Evolutionary conservation across 2,888 invertebrate species (phyloP).

Genomic region (Nemoura dubitans): DNA sequence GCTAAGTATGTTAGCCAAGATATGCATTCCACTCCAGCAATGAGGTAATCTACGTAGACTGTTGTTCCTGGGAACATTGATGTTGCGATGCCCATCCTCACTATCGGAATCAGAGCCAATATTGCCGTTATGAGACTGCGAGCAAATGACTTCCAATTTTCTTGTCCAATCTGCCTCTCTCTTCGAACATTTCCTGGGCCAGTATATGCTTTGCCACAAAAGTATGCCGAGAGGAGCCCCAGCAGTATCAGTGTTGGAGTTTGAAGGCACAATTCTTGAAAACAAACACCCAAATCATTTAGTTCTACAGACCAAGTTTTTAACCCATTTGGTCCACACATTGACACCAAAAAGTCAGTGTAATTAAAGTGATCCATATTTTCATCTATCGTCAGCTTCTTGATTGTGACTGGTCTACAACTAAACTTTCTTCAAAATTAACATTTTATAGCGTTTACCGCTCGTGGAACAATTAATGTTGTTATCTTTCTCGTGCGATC

Average conservation of each 20-base stretch:
- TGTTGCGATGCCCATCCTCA: conserved; percentile 64
- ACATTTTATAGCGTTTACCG: no score
- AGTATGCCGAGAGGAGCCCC: conserved; percentile 82
- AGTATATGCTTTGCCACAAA: conserved; percentile 71
- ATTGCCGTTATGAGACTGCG: conserved; percentile 71
- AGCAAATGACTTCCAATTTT: conserved; percentile 58
- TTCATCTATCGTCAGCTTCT: not conserved
- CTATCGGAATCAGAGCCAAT: conserved; percentile 73
- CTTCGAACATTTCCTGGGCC: conserved; percentile 61
- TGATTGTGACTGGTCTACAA: not conserved
- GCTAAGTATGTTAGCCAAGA: conserved; percentile 86
- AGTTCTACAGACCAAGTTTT: conserved; percentile 73
- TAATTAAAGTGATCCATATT: not conserved
- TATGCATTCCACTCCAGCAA: conserved; percentile 74
- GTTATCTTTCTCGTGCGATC: no score
- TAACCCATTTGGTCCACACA: conserved; percentile 79
- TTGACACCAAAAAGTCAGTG: conserved; percentile 51
- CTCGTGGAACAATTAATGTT: no score
- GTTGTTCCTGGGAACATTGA: conserved; percentile 55
- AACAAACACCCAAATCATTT: conserved; percentile 84
- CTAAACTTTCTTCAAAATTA: no score
- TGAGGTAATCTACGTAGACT: conserved; percentile 73
- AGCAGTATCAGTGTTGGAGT: conserved; percentile 78
- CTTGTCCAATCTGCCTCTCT: no score
- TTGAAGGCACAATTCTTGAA: conserved; percentile 83